Evolutionary conservation across 1,140 invertebrate species (phyloP).

Genomic region (Diorhabda sublineata): DNA sequence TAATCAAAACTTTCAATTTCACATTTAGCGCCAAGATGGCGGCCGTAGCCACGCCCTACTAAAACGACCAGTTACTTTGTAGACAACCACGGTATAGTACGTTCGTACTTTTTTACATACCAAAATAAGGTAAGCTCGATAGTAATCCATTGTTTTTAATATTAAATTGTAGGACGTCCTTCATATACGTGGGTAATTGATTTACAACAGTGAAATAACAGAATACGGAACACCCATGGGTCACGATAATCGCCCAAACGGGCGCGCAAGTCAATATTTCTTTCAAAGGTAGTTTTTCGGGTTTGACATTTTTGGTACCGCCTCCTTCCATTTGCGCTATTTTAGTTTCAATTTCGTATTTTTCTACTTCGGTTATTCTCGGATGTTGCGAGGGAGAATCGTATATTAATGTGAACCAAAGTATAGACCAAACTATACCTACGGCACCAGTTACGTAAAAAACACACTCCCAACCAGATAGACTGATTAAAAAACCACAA

Average conservation of each 20-base stretch:
- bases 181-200: slow-evolving; percentile 91
- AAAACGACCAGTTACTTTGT: no score
- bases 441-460: slow-evolving; percentile 79
- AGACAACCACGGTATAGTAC: no score
- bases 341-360: slow-evolving; percentile 70
- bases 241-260: slow-evolving; percentile 89
- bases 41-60: no score
- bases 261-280: slow-evolving; percentile 73
- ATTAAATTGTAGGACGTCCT: slow-evolving; percentile 80
- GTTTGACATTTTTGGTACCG: slow-evolving; percentile 47
- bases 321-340: slow-evolving; percentile 54
- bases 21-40: no score
- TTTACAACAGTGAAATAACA: slow-evolving; percentile 93
- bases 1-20: no score
- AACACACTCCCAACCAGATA: slow-evolving; percentile 77
- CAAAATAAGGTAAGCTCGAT: slow-evolving; percentile 83
- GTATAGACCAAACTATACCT: slow-evolving; percentile 74
- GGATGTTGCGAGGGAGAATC: slow-evolving; percentile 84
- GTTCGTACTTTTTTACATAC: slow-evolving; percentile 31
- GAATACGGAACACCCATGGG: slow-evolving; percentile 89
- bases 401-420: slow-evolving; percentile 81
- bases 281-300: slow-evolving; percentile 72
- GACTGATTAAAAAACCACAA: slow-evolving; percentile 72
- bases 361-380: slow-evolving; percentile 75
- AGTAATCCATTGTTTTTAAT: slow-evolving; percentile 82